Evolutionary conservation across 2,113 vertebrate species (phyloP).

Genomic region (Tretioscincus oriximinensis): DNA sequence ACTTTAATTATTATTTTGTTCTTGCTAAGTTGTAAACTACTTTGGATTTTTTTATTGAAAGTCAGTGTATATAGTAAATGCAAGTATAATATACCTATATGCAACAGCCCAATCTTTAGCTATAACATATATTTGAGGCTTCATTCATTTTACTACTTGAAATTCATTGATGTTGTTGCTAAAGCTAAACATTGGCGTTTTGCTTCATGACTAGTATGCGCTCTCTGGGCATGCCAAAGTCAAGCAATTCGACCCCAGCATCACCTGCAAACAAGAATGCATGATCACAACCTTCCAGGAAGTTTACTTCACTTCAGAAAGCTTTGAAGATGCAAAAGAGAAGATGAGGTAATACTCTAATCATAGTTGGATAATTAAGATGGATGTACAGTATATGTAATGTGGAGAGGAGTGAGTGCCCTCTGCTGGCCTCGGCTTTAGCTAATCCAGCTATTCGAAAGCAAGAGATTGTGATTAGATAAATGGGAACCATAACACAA

Average conservation of each 20-base stretch:
- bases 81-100: conserved; percentile 1
- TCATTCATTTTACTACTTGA: not conserved
- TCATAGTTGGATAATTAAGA: not conserved
- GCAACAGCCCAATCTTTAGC: not conserved
- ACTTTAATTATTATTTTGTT: too few species aligned
- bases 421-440: too few species aligned
- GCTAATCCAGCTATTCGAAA: too few species aligned
- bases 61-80: not conserved
- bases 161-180: not conserved
- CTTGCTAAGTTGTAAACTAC: too few species aligned
- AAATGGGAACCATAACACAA: too few species aligned
- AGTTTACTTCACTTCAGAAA: conserved; percentile 93
- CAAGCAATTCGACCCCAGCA: conserved; percentile 89
- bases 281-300: conserved; percentile 96
- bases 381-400: too few species aligned
- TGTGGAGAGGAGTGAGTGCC: too few species aligned
- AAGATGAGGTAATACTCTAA: conserved; percentile 88
- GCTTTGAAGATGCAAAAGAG: conserved; percentile 95
- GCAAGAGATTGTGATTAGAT: too few species aligned
- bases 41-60: not conserved
- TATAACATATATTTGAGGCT: not conserved
- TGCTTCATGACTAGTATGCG: conserved; percentile 74
- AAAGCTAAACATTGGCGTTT: not conserved
- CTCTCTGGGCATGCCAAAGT: conserved; percentile 88
- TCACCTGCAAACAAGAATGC: conserved; percentile 91